Conservation (phyloP, 2,797 vertebrate genomes). For the Epinephelus malabaricus region DNA sequence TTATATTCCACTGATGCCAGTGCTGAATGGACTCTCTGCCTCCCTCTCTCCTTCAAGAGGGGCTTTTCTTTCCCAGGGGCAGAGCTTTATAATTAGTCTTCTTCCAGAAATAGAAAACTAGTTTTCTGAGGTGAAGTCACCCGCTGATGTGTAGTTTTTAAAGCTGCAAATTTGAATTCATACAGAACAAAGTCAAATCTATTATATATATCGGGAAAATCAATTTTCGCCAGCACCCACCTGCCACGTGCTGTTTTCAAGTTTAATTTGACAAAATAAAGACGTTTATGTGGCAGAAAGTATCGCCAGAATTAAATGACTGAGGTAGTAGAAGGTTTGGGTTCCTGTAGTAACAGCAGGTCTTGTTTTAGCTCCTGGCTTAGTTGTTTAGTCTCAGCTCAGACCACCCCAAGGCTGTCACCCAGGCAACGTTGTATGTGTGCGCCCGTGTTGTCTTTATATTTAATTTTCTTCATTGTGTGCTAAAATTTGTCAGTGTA, state of each 20-base stretch:
- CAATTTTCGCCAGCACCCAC: conserved; percentile 15
- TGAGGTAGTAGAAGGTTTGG: background rate
- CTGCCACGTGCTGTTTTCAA: background rate
- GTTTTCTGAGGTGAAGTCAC: conserved; percentile 79
- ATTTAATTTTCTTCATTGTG: conserved; percentile 52
- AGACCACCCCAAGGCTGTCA: conserved; percentile 80
- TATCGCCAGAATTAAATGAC: background rate
- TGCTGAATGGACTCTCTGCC: conserved; percentile 73
- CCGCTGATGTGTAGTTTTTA: conserved; percentile 60
- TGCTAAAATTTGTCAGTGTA: conserved; percentile 44
- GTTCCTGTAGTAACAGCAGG: conserved; percentile 43
- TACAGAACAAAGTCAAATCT: conserved; percentile 47
- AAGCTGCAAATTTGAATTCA: conserved; percentile 55
- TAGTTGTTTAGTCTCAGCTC: conserved; percentile 78
- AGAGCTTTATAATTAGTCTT: conserved; percentile 82
- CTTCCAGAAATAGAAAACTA: conserved; percentile 84
- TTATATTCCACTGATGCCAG: conserved; percentile 72
- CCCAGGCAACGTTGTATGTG: conserved; percentile 59
- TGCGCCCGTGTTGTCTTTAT: conserved; percentile 36
- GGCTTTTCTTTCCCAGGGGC: conserved; percentile 79
- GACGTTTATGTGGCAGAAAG: background rate
- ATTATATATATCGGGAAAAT: conserved; percentile 26
- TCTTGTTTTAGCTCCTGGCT: conserved; percentile 71
- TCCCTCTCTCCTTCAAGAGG: conserved; percentile 70
- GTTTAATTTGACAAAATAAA: conserved; percentile 2